Evolutionary conservation across 2,113 vertebrate species (phyloP), one percentile per base, ranked within the genome.

Genomic region (Tonatia bakeri): DNA sequence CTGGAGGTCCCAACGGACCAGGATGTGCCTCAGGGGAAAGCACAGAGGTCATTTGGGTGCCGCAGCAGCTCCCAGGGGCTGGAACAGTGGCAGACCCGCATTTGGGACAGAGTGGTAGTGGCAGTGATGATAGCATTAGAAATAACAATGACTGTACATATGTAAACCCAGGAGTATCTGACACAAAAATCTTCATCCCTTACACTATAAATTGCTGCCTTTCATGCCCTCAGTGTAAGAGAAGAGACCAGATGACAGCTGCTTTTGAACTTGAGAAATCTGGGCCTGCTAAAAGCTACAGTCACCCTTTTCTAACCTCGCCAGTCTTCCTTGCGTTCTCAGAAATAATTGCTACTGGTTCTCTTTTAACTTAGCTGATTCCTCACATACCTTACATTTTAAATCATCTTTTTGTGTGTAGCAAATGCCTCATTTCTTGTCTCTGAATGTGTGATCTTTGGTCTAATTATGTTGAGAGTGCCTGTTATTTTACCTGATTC

Each of bases 311-410:
- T 47, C 82, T 98, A 96, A 98, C 97, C 97, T 94, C 69, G 77
- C 85, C 97, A 70, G 59, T 94, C 91, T 75, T 97, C 86, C 85
- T 92, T 77, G 64, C 36, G 28, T 83, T 94, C 94, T 95, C 94
- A 97, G 96, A 97, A 97, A 97, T 98, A 97, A 97, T 97, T 98
- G 96, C 96, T 94, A 95, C 77, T 91, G 77, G 56, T 97, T 97
- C 95, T 94, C 94, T 98, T 97, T 97, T 96, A 98, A 97, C 96
- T 97, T 89, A 31, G 40, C 94, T 33, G 93, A 93, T 95, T 96
- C 96, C 96, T 97, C 94, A 83, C 92, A 95, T 95, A 96, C 88
- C 94, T 96, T 95, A 97, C 88, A 95, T 95, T 98, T 98, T 95
- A 97, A 97, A 95, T 95, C 88, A 88, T 94, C 94, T 89, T 93